These are phyloP conservation scores for Neodiprion pinetum DNA, from an alignment of 1,140 invertebrate genomes.

Conservation along the genomic window DNA sequence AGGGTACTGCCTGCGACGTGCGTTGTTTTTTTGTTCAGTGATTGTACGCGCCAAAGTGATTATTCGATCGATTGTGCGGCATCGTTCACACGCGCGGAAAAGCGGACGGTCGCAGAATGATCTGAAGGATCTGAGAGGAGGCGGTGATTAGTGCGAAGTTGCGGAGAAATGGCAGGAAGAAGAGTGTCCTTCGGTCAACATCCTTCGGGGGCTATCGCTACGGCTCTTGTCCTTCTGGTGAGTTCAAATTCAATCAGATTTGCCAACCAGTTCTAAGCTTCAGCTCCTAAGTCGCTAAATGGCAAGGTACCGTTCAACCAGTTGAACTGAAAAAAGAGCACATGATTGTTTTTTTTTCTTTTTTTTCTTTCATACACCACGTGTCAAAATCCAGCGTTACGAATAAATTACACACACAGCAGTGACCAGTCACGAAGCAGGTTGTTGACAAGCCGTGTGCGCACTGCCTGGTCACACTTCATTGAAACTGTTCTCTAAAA, in stretches of 20 bases:
- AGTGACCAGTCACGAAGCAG: too few relatives aligned
- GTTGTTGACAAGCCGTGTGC: not conserved
- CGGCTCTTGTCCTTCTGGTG: slow-evolving; percentile 56
- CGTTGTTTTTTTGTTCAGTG: not conserved
- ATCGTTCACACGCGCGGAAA: not conserved
- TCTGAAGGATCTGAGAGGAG: slow-evolving; percentile 52
- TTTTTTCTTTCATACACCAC: too few relatives aligned
- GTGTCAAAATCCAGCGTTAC: too few relatives aligned
- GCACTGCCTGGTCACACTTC: not conserved
- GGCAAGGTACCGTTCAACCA: too few relatives aligned
- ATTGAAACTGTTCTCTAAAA: not conserved
- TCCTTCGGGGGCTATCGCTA: slow-evolving; percentile 42
- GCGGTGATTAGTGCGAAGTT: slow-evolving; percentile 28
- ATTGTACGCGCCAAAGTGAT: not conserved
- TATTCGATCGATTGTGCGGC: not conserved
- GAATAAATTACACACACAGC: too few relatives aligned
- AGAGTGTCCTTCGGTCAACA: slow-evolving; percentile 51
- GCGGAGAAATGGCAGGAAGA: slow-evolving; percentile 52
- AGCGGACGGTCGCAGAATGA: slow-evolving; percentile 43
- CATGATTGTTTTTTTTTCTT: too few relatives aligned
- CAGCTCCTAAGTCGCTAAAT: not conserved
- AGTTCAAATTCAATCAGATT: slow-evolving; percentile 32
- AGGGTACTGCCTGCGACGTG: too few relatives aligned
- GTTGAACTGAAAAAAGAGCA: too few relatives aligned
- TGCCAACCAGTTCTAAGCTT: not conserved